phyloP scores from a whole-genome alignment of 92 coral and sea anemone species.

The Parazoanthus darwini region DNA sequence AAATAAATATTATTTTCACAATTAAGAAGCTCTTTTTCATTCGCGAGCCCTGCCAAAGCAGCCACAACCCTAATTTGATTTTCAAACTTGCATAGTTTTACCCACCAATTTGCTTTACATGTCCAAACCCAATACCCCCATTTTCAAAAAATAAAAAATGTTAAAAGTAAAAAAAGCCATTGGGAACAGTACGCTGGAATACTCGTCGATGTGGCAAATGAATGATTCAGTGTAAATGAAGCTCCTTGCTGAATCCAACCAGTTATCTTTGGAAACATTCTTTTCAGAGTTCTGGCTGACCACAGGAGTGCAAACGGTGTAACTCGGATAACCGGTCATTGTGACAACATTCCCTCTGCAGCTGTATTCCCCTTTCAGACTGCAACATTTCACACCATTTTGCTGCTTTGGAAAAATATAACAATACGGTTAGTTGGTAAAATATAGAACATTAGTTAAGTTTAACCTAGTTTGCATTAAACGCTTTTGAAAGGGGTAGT shows the following conservation, averaged over 20 bases:
- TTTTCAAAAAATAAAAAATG: slow-evolving; percentile 30
- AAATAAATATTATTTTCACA: too few relatives aligned
- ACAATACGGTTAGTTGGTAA: too few relatives aligned
- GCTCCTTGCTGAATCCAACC: background rate
- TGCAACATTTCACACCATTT: background rate
- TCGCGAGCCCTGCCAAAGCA: too few relatives aligned
- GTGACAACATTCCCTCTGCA: background rate
- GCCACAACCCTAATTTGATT: too few relatives aligned
- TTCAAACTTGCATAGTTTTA: too few relatives aligned
- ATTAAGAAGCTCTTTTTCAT: too few relatives aligned
- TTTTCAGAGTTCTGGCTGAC: background rate
- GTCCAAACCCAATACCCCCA: background rate
- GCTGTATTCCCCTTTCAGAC: background rate
- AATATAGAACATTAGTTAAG: too few relatives aligned
- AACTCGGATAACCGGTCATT: background rate
- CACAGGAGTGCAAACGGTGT: background rate
- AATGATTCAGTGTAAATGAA: slow-evolving; percentile 45
- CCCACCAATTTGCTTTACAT: background rate
- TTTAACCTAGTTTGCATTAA: too few relatives aligned
- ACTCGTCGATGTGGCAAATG: slow-evolving; percentile 50
- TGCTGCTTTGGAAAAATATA: background rate
- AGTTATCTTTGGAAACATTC: too few relatives aligned
- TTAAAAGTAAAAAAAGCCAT: slow-evolving; percentile 47
- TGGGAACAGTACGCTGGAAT: slow-evolving; percentile 49
- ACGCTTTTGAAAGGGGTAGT: background rate